Evolutionary conservation across 1,140 invertebrate genomes (phyloP).

Genomic region (Aphelenchoides besseyi): DNA sequence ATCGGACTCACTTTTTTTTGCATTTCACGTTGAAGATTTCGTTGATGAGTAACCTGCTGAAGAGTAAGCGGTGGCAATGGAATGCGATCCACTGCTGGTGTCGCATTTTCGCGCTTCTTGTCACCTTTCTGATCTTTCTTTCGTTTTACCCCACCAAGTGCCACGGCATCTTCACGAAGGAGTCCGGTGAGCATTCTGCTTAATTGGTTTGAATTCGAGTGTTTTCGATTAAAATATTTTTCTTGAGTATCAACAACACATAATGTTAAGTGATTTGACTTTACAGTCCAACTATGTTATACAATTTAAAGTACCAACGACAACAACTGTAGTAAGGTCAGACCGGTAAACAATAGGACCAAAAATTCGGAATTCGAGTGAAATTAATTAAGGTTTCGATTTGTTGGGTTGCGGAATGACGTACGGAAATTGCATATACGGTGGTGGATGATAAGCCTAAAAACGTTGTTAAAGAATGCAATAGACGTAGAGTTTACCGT

Average conservation of each 20-base stretch:
- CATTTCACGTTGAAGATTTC: not conserved
- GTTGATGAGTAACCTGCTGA: not conserved
- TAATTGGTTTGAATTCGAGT: not conserved
- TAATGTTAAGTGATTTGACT: not conserved
- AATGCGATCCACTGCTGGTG: constrained; percentile 11
- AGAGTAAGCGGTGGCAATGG: constrained; percentile 9
- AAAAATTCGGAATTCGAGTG: not conserved
- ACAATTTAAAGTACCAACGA: not conserved
- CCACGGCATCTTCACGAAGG: constrained; percentile 1
- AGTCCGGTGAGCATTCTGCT: constrained; percentile 1
- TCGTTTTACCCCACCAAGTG: not conserved
- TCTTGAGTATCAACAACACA: not conserved
- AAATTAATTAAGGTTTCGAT: not conserved
- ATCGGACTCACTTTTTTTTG: not conserved
- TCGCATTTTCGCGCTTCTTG: constrained; percentile 2
- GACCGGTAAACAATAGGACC: not conserved
- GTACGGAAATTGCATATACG: not conserved
- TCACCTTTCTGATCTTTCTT: constrained; percentile 17
- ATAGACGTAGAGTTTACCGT: not conserved
- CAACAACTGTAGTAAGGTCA: not conserved
- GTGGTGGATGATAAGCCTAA: not conserved
- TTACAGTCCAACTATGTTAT: not conserved
- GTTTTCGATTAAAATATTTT: not conserved
- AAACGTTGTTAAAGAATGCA: not conserved
- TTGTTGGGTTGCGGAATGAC: constrained; percentile 3